Evolutionary conservation across 2,888 invertebrate species (phyloP), one percentile per base, ranked within the genome.

Genomic region (Polydesmus complanatus): DNA sequence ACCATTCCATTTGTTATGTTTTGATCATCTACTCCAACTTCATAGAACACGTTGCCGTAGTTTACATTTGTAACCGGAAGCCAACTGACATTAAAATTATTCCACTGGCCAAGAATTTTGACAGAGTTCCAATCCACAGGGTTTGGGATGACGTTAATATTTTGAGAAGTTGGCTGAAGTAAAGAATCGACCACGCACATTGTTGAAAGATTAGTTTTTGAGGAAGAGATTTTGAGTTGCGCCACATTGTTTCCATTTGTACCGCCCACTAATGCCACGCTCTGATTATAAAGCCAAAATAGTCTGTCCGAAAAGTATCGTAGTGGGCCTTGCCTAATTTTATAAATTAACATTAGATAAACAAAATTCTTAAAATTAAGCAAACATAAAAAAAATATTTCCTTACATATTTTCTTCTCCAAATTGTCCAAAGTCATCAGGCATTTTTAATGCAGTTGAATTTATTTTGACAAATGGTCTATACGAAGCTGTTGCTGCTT

Each of bases 81-180:
- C 94, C 94, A 95, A 1, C 84, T 83, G 51, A 95, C 81, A 67
- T 85, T 87, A 70, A 94, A 94, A 49, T 81, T 79, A 64, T 86
- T 80, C 82, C 86, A 90, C 19, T 80, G 80, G 0, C 93, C 93
- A 2, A 77, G 75, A 2, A 91, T 82, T 54, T 73, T 74, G 59
- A 95, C 81, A 0, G 84, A 83, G 1, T 79, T 77, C 1, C 78
- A 73, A 56, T 82, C 77, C 1, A 94, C 82, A 0, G 82, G 75
- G 65, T 83, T 81, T 0, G 94, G 94, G 60, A 86, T 81, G n/a
- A 64, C 64, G 2, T 51, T 55, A n/a, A 61, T 22, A n/a, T 25
- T 27, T 2, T 48, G 21, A 2, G 22, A 27, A 63, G 79, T 74
- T 27, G 76, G 77, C 66, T 84, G 82, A 57, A 83, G 73, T 1